Conservation (phyloP, 1,140 invertebrate species). For the Polypedilum pembai region DNA sequence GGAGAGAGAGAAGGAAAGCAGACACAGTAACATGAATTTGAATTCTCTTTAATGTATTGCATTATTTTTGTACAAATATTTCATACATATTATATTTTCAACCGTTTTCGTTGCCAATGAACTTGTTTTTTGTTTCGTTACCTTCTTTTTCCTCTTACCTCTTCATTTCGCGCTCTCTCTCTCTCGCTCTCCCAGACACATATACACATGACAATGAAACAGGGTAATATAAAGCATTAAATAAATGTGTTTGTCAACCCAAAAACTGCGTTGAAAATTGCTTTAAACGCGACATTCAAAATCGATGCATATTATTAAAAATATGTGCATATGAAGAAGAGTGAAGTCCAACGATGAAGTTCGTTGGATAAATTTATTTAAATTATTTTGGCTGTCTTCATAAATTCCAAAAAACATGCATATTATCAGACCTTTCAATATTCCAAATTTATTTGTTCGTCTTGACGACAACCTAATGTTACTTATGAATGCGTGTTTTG, state of each 20-base stretch:
- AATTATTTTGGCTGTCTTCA: not conserved
- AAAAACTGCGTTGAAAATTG: not conserved
- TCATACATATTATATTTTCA: slow-evolving; percentile 12
- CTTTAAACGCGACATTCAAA: slow-evolving; percentile 1
- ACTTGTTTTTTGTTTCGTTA: slow-evolving; percentile 12
- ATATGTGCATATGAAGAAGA: not conserved
- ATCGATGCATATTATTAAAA: slow-evolving; percentile 1
- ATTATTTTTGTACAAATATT: not conserved
- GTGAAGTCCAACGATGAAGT: not conserved
- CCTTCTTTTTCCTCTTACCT: not conserved
- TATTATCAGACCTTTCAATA: not conserved
- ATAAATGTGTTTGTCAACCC: slow-evolving; percentile 14
- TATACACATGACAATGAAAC: not conserved
- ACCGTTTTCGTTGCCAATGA: slow-evolving; percentile 3
- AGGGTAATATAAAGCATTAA: not conserved
- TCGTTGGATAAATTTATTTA: not conserved
- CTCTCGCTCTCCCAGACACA: too few relatives aligned
- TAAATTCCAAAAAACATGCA: not conserved
- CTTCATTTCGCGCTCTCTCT: too few relatives aligned
- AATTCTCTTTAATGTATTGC: not conserved
- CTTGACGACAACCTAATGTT: not conserved
- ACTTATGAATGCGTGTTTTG: not conserved
- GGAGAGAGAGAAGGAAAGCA: not conserved
- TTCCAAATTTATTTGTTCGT: slow-evolving; percentile 19
- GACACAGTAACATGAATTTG: slow-evolving; percentile 17